These are phyloP conservation scores for Lordiphosa collinella DNA, from an alignment of 1,140 invertebrate species.

Conservation along the genomic window DNA sequence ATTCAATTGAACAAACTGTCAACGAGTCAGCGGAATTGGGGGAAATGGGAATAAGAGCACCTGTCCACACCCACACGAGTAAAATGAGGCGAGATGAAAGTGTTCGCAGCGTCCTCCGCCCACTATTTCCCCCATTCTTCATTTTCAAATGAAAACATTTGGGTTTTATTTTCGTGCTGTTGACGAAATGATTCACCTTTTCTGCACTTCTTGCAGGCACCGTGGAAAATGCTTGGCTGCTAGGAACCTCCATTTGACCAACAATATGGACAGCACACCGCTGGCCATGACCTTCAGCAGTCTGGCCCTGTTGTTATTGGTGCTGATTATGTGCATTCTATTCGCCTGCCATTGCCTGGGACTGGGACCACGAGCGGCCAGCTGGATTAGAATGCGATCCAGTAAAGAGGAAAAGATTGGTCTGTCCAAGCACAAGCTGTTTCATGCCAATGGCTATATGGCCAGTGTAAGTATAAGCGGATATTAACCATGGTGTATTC, in stretches of 20 bases:
- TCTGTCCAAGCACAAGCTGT: slow-evolving; percentile 82
- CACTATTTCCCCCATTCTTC: background rate
- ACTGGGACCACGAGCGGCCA: slow-evolving; percentile 79
- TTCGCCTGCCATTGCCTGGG: slow-evolving; percentile 81
- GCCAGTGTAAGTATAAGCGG: slow-evolving; percentile 81
- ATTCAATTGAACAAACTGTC: slow-evolving; percentile 71
- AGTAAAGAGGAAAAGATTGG: slow-evolving; percentile 83
- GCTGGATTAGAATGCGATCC: slow-evolving; percentile 82
- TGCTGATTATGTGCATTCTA: slow-evolving; percentile 76
- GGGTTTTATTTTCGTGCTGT: slow-evolving; percentile 45
- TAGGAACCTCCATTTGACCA: background rate
- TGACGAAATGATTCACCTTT: slow-evolving; percentile 7
- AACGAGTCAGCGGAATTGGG: slow-evolving; percentile 4
- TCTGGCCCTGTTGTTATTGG: slow-evolving; percentile 69
- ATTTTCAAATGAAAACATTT: slow-evolving; percentile 62
- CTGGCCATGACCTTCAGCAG: slow-evolving; percentile 67
- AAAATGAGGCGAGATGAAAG: slow-evolving; percentile 72
- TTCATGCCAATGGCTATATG: slow-evolving; percentile 84
- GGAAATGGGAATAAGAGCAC: slow-evolving; percentile 9
- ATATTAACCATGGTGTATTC: no score
- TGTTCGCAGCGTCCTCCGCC: slow-evolving; percentile 28
- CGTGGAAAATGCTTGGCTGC: background rate
- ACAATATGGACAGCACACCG: slow-evolving; percentile 72
- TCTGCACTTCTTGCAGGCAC: background rate
- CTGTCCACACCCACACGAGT: slow-evolving; percentile 35